phyloP scores from a whole-genome alignment of 2,797 vertebrate genomes.

The Hoplostethus mediterraneus region DNA sequence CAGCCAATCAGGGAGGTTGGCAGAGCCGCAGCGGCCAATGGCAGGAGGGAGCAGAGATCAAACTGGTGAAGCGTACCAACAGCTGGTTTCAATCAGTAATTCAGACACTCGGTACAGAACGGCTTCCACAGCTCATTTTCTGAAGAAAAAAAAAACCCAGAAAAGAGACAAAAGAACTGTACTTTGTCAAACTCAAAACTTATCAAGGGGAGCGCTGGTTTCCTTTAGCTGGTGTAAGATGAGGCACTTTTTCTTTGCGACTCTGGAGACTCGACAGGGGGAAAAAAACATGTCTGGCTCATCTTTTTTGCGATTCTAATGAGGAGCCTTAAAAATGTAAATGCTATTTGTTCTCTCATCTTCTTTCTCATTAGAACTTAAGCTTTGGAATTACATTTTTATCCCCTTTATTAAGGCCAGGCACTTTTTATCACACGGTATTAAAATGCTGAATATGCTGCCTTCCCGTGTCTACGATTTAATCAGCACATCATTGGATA shows the following conservation, averaged over 20 bases:
- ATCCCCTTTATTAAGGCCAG: neutral
- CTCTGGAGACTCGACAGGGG: constrained; percentile 1
- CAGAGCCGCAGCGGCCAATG: constrained; percentile 48
- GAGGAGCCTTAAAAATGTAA: constrained; percentile 32
- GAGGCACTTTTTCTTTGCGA: constrained; percentile 2
- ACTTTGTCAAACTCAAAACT: constrained; percentile 14
- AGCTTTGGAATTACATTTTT: constrained; percentile 1
- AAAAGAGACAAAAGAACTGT: neutral
- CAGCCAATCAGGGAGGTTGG: constrained; percentile 59
- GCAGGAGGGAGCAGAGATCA: constrained; percentile 55
- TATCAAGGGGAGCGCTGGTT: constrained; percentile 18
- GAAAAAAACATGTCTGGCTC: constrained; percentile 19
- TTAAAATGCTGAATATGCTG: constrained; percentile 27
- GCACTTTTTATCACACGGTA: constrained; percentile 6
- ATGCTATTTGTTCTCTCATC: constrained; percentile 41
- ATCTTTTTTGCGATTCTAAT: constrained; percentile 36
- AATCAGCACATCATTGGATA: constrained; percentile 14
- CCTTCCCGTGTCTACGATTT: neutral
- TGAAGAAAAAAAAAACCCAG: constrained; percentile 33
- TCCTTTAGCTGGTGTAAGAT: constrained; percentile 16
- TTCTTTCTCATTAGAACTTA: constrained; percentile 37
- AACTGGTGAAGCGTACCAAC: constrained; percentile 54
- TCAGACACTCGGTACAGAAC: constrained; percentile 44
- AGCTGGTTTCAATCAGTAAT: constrained; percentile 71
- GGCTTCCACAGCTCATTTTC: constrained; percentile 31